Base-by-base conservation (phyloP, 1,140 invertebrate species). In the Plodia interpunctella region DNA sequence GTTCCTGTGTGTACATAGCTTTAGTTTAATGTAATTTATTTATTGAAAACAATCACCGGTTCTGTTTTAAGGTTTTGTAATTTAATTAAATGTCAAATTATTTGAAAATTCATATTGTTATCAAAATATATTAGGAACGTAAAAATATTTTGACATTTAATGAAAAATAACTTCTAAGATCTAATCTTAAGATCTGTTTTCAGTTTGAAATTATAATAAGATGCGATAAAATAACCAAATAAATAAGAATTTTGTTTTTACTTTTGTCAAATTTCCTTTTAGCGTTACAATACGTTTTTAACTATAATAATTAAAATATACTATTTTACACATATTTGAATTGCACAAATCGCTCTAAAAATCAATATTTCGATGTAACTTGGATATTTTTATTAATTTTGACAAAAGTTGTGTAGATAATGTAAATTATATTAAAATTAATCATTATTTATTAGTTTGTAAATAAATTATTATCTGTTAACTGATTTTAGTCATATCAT, bases 401-500 rank as follows among this genome's bases (percentile, higher is more conserved):
- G 25, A 18, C 30, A 51, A 35, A 50, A 13, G 32, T 49, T 52
- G 51, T 55, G 49, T n/a, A n/a, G n/a, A 30, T 54, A 38, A 53
- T 54, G 50, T 59, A 54, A 59, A 38, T 17, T 59, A 25, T 28
- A 20, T 20, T 38, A 59, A 54, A 25, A 53, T 52, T 13, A n/a
- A 44, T 21, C n/a, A 60, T 13, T 53, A 53, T 53, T 53, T 53
- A 53, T 53, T 11, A 18, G 9, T 20, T 18, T 53, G 51, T 53
- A 25, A 28, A 53, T 53, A 53, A 53, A 53, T 53, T 53, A 25
- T 5, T 21, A 25, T 53, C 20, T 53, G 51, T 56, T 63, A 49
- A 15, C 61, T 51, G 50, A 30, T 50, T 63, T 56, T 53, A 69
- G 59, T 65, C 62, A 69, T 60, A 32, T 63, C 20, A 59, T 62